Evolutionary conservation across 2,113 vertebrate species (phyloP), one percentile per base, ranked within the genome.

Genomic region (Hoplias malabaricus): DNA sequence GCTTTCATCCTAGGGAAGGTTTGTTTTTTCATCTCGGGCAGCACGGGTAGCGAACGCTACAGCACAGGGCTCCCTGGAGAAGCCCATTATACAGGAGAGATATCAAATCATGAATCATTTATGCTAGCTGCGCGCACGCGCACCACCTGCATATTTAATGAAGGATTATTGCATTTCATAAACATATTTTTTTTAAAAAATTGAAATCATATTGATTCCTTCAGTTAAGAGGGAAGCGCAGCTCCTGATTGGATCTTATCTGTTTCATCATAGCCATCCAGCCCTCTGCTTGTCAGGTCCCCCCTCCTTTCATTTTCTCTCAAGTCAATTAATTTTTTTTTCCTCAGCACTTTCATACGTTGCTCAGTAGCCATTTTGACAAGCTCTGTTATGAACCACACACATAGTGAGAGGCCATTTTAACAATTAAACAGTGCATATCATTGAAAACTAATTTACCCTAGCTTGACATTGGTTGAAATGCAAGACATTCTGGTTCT

Each of bases 161-260:
- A 94, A 89, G 87, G 93, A 95, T 96, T 94, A 96, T 96, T 95
- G 89, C 90, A 89, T 94, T 95, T 95, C 91, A 95, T 95, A 96
- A 95, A 95, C 94, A 93, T 88, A 88, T 85, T 90, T 91, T 85
- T 90, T 91, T 93, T 89, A 91, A 94, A 87, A 94, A 94, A 94
- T 95, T 95, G 91, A 93, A 93, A 91, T 91, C 89, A 91, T 93
- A 94, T 95, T 91, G 94, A 96, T 94, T 89, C 75, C 89, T 84
- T 61, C 50, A 63, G 79, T 90, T 87, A 86, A 86, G 90, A 79
- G 88, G 88, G 89, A 89, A 91, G 88, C 88, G 88, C 88, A 85
- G 63, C 42, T 40, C 53, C 14, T 25, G 40, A 23, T 27, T 63
- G 36, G n/a, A 25, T 77, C 57, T 16, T 53, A 31, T 69, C 56